Conservation (phyloP, 2,113 vertebrate genomes). For the Catharus bicknelli region DNA sequence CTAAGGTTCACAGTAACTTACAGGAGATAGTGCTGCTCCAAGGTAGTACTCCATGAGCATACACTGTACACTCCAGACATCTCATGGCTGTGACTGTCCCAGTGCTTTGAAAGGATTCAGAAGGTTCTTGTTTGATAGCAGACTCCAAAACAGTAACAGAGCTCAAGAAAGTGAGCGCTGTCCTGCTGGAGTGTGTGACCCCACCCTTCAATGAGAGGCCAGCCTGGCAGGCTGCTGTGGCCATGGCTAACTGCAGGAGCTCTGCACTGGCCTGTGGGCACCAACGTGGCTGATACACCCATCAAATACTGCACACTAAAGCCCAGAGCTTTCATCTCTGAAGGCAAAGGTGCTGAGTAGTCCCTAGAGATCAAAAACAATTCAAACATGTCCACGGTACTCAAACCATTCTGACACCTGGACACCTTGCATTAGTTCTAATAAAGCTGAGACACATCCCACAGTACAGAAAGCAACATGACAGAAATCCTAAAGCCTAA, state of each 20-base stretch:
- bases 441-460: fast-evolving
- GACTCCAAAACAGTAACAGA: fast-evolving
- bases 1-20: neutral
- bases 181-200: fast-evolving
- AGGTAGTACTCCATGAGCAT: slow-evolving; percentile 89
- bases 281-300: slow-evolving; percentile 86
- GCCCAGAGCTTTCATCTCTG: slow-evolving; percentile 85
- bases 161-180: fast-evolving
- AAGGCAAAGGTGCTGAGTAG: slow-evolving; percentile 93
- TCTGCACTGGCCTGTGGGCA: slow-evolving; percentile 86
- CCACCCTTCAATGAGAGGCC: fast-evolving
- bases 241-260: slow-evolving; percentile 90
- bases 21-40: slow-evolving; percentile 86
- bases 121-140: neutral
- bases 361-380: slow-evolving; percentile 87
- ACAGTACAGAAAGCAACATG: fast-evolving
- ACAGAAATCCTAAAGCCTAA: neutral
- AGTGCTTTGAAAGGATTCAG: slow-evolving; percentile 71
- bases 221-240: neutral
- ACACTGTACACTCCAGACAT: slow-evolving; percentile 88
- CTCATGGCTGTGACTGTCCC: slow-evolving; percentile 87
- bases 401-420: slow-evolving; percentile 91
- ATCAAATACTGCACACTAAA: slow-evolving; percentile 87
- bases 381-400: slow-evolving; percentile 85
- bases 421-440: slow-evolving; percentile 60